A percentile compares a stretch with the other conserved stretches of the same genome.
Evolutionary conservation across 2,797 vertebrate species (phyloP).

Genomic region (Nannoperca obscura): DNA sequence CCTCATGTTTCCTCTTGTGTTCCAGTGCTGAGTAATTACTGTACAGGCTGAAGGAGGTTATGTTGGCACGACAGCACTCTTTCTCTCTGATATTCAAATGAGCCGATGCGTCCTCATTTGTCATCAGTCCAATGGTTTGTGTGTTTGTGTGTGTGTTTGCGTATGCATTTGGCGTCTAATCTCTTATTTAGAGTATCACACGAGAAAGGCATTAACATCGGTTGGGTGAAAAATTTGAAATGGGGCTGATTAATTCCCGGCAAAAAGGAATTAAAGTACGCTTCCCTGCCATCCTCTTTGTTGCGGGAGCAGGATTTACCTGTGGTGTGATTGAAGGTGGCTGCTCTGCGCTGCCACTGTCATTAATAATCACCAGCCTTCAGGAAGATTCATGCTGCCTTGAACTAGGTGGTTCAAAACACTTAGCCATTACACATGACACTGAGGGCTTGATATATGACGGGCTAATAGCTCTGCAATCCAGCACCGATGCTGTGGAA

Average conservation of each 20-base stretch:
- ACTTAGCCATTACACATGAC: conserved; percentile 66
- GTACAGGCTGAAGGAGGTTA: conserved; percentile 60
- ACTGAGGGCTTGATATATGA: conserved; percentile 71
- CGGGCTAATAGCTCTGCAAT: conserved; percentile 51
- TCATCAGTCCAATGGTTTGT: conserved; percentile 49
- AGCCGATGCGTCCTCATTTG: conserved; percentile 56
- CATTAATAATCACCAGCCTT: conserved; percentile 78
- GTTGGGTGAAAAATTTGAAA: conserved; percentile 63
- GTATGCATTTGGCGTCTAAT: conserved; percentile 36
- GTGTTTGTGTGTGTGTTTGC: neutral
- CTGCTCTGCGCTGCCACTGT: conserved; percentile 64
- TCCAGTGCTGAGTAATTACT: conserved; percentile 59
- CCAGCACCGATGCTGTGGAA: conserved; percentile 26
- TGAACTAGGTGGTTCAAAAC: conserved; percentile 69
- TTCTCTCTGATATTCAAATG: conserved; percentile 71
- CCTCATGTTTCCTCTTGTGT: conserved; percentile 31
- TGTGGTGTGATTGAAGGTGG: conserved; percentile 73
- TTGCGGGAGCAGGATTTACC: conserved; percentile 60
- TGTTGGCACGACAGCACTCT: conserved; percentile 30
- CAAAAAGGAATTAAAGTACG: conserved; percentile 65
- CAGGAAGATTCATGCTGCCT: conserved; percentile 75
- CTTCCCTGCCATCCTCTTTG: conserved; percentile 57
- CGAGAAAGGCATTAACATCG: conserved; percentile 52
- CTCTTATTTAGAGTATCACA: conserved; percentile 63
- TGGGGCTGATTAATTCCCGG: conserved; percentile 70